These are phyloP conservation scores for Tethea ocularis DNA, from an alignment of 2,888 invertebrate species.

Conservation along the genomic window DNA sequence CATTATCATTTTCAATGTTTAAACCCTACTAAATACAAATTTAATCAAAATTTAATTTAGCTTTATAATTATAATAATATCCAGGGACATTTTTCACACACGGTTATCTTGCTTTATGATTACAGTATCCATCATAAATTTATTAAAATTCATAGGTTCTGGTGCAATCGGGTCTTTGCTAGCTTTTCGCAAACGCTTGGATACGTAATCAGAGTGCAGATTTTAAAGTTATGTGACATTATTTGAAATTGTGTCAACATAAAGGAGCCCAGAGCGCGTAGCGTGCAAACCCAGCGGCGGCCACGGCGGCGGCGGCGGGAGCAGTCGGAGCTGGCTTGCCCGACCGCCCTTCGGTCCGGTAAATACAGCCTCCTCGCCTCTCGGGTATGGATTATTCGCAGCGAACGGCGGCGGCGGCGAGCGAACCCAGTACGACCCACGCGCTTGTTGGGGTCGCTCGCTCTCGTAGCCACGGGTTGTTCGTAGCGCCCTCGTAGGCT, in stretches of 20 bases:
- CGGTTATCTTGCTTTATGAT: too few species aligned
- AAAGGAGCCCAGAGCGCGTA: constrained; percentile 51
- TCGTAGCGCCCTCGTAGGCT: constrained; percentile 48
- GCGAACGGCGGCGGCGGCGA: constrained; percentile 62
- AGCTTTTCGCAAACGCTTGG: constrained; percentile 38
- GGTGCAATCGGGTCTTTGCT: constrained; percentile 21
- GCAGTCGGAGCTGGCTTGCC: constrained; percentile 64
- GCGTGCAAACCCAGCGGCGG: constrained; percentile 35
- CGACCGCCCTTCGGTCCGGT: constrained; percentile 78
- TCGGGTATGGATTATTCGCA: constrained; percentile 80
- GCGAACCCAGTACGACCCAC: constrained; percentile 74
- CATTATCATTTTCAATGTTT: too few species aligned
- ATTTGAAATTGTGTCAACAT: constrained; percentile 80
- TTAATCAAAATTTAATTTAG: too few species aligned
- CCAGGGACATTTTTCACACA: too few species aligned
- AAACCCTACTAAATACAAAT: too few species aligned
- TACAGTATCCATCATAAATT: too few species aligned
- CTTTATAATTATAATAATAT: too few species aligned
- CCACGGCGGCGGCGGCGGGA: constrained; percentile 50
- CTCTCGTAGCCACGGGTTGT: constrained; percentile 26
- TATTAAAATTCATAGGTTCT: too few species aligned
- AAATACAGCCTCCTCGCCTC: constrained; percentile 78
- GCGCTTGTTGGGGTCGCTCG: constrained; percentile 67
- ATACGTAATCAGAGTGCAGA: constrained; percentile 54
- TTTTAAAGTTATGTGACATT: constrained; percentile 67